Conservation (phyloP, 2,113 vertebrate genomes). For the Ctenodactylus gundi region DNA sequence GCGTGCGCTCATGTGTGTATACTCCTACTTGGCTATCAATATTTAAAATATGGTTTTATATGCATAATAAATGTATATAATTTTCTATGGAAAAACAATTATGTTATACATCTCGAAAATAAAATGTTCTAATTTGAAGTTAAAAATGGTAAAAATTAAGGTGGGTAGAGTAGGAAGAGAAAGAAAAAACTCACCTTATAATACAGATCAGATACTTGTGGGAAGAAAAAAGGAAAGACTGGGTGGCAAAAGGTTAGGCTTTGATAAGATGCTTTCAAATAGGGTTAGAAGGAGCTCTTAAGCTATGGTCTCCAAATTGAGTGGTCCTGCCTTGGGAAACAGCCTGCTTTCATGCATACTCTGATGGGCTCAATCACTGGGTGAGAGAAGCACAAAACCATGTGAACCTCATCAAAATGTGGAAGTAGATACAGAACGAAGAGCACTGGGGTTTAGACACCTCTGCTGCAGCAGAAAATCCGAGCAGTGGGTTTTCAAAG, state of each 20-base stretch:
- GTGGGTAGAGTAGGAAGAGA: background rate
- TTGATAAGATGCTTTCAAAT: background rate
- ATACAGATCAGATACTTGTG: background rate
- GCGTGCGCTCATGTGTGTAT: too few species aligned
- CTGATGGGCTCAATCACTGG: background rate
- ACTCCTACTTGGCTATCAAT: too few species aligned
- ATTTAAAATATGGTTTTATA: background rate
- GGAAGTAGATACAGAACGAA: background rate
- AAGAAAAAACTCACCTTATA: background rate
- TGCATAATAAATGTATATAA: background rate
- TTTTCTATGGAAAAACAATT: background rate
- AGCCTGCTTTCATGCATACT: fast-evolving
- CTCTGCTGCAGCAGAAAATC: background rate
- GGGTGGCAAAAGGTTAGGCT: background rate
- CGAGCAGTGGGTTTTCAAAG: background rate
- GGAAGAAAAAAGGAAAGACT: background rate
- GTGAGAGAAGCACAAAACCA: background rate
- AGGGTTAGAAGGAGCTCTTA: background rate
- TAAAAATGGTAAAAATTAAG: background rate
- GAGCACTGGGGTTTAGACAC: background rate
- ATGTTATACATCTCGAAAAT: background rate
- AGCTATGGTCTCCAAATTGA: background rate
- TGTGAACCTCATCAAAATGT: background rate
- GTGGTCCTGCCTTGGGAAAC: background rate
- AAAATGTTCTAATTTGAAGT: background rate